phyloP scores from a whole-genome alignment of 37 sponge, comb jelly and placozoan genomes.

The Haliclona indistincta region DNA sequence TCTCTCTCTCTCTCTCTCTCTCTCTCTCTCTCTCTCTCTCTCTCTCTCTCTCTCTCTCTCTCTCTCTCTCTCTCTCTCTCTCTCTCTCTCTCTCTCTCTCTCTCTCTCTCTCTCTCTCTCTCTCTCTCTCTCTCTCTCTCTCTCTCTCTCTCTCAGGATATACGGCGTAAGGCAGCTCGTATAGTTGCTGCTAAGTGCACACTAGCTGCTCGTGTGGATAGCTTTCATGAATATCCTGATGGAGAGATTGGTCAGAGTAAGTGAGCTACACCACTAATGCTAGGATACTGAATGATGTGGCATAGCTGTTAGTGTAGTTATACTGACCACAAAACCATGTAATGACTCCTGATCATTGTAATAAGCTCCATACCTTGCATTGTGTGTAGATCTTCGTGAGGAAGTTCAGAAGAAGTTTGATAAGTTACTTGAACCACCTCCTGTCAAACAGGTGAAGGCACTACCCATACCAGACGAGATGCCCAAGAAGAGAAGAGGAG shows the following conservation, averaged over 20 bases:
- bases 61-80: no score
- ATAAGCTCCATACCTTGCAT: no score
- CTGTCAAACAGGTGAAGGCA: conserved; percentile 85
- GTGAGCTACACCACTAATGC: background rate
- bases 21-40: no score
- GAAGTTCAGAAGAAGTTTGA: conserved; percentile 93
- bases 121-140: conserved; percentile 2
- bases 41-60: no score
- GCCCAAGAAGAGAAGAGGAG: conserved; percentile 93
- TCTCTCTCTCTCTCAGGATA: conserved; percentile 64
- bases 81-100: no score
- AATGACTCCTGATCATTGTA: background rate
- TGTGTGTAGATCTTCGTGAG: conserved; percentile 59
- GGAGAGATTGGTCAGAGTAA: conserved; percentile 63
- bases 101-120: no score
- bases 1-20: no score
- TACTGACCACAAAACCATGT: background rate
- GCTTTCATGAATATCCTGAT: conserved; percentile 78
- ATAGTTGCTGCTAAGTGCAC: conserved; percentile 93
- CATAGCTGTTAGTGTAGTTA: background rate
- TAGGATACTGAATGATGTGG: background rate
- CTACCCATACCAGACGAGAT: conserved; percentile 89
- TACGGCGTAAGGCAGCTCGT: conserved; percentile 84
- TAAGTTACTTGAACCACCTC: conserved; percentile 92
- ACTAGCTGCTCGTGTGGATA: conserved; percentile 96